Base-by-base conservation (phyloP, 1,140 invertebrate genomes). In the Lycorma delicatula region DNA sequence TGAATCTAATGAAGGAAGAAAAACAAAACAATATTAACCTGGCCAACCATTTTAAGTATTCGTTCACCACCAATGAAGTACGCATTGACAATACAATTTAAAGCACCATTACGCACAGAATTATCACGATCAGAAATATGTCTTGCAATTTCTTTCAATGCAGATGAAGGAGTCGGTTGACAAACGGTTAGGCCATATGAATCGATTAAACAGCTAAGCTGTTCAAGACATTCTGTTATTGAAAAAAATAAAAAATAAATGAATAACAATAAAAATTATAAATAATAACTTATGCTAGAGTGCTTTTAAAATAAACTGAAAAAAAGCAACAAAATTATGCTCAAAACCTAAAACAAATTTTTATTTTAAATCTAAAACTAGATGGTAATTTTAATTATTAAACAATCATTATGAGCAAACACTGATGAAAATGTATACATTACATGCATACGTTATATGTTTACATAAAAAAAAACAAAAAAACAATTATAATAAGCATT, bases 101-200 rank as follows among this genome's bases (percentile, higher is more conserved):
- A 76, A 1, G 96, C 94, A 11, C 93, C 93, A 72, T 91, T 97
- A 52, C 96, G 78, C 38, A 98, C 96, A n/a, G 86, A 84, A 74
- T 93, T 97, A 73, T 99, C 96, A 28, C 93, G 75, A 74, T 99
- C 95, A 1, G 90, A 86, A 66, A 99, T 97, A 69, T 97, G 93
- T 46, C 87, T 85, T 0, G 93, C 93, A 16, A 99, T 84, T 75
- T 94, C 89, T 70, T 94, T 93, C 1, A 98, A 49, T 13, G 53
- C 46, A 13, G 80, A 80, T 44, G 80, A 77, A 0, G 87, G 83
- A 1, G 82, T 80, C 0, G 88, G 85, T 66, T 86, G 84, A 71
- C 91, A 93, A 41, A 97, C 86, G n/a, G 77, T 74, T 46, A 92
- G 79, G 28, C 93, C 93, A 73, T 87, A 91, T 50, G 77, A 81